Evolutionary conservation across 2,113 vertebrate species (phyloP).

Genomic region (Ardeotis arabs): DNA sequence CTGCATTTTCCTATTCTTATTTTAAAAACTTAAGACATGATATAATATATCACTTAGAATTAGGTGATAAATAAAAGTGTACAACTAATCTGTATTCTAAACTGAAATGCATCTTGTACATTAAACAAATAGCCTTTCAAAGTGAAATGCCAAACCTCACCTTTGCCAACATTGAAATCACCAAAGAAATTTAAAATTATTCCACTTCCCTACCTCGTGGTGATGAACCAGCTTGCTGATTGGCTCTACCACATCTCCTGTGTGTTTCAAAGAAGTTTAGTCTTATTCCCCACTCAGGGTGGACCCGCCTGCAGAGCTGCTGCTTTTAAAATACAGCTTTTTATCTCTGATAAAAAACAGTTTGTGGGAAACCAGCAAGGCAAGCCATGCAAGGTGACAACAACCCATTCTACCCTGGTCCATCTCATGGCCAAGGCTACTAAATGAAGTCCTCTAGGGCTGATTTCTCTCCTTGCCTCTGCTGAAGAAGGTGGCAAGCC

Average conservation of each 20-base stretch:
- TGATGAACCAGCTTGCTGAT: background rate
- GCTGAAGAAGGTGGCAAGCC: background rate
- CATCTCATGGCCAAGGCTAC: background rate
- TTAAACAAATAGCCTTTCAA: background rate
- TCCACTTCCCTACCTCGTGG: background rate
- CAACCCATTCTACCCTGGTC: fast-evolving
- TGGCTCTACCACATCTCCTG: background rate
- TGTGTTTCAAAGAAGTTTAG: background rate
- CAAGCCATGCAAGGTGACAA: background rate
- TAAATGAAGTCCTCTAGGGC: background rate
- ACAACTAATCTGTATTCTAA: background rate
- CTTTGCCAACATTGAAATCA: background rate
- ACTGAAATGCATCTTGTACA: background rate
- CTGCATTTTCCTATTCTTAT: background rate
- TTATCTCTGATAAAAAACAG: background rate
- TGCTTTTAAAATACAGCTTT: background rate
- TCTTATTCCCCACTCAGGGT: background rate
- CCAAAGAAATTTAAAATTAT: background rate
- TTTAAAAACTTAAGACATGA: background rate
- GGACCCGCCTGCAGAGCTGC: background rate
- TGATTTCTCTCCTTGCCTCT: background rate
- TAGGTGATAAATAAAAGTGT: background rate
- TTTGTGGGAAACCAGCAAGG: background rate
- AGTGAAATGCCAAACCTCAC: background rate
- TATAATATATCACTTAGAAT: background rate